Evolutionary conservation across 2,797 vertebrate species (phyloP).

Genomic region (Typhlichthys subterraneus): DNA sequence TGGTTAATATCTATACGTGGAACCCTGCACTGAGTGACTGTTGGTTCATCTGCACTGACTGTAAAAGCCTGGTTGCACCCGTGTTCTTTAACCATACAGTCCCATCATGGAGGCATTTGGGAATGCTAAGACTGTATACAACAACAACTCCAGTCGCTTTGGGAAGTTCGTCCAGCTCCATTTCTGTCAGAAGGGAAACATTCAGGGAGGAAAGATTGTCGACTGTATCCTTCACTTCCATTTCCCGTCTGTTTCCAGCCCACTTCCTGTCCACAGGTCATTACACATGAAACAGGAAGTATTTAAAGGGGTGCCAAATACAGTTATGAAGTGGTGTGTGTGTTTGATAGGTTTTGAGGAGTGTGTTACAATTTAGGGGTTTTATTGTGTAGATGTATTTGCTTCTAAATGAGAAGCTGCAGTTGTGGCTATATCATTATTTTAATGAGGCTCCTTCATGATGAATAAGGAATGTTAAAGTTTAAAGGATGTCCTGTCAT

Average conservation of each 20-base stretch:
- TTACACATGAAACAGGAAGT: conserved; percentile 17
- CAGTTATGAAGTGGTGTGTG: not conserved
- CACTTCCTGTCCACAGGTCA: not conserved
- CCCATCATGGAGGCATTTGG: conserved; percentile 99
- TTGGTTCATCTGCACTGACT: no score
- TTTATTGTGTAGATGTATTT: not conserved
- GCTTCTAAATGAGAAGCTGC: not conserved
- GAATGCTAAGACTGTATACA: conserved; percentile 95
- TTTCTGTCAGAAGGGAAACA: conserved; percentile 93
- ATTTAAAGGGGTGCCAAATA: not conserved
- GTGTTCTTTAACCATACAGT: conserved; percentile 57
- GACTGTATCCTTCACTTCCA: conserved; percentile 91
- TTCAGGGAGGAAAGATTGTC: conserved; percentile 92
- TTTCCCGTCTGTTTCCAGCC: conserved; percentile 12
- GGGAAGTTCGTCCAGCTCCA: conserved; percentile 97
- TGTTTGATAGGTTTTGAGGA: not conserved
- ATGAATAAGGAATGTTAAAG: not conserved
- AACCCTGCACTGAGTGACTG: no score
- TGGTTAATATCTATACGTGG: no score
- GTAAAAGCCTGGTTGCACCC: not conserved
- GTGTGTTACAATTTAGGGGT: not conserved
- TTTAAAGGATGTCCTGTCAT: not conserved
- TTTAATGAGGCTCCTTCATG: no score
- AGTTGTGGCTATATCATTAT: no score
- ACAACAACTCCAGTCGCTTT: conserved; percentile 98